A percentile compares a stretch with the other conserved stretches of the same genome.
Evolutionary conservation across 2,113 vertebrate species (phyloP).

Genomic region (Cynopterus brachyotis): DNA sequence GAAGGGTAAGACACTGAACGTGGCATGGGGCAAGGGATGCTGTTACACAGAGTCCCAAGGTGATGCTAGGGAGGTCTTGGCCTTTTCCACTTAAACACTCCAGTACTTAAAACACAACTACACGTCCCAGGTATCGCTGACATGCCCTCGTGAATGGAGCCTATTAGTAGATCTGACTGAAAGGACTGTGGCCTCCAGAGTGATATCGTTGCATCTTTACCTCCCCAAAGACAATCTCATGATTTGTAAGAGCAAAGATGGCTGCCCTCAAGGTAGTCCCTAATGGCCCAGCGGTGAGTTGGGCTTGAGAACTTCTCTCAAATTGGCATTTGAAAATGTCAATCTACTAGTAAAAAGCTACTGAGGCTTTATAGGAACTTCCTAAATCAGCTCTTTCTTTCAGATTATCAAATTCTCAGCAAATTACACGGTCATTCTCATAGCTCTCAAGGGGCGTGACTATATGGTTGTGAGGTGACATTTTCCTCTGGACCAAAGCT

Average conservation of each 20-base stretch:
- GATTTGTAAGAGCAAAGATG: neutral
- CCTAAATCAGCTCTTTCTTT: neutral
- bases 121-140: neutral
- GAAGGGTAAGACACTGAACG: neutral
- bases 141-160: neutral
- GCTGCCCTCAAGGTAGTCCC: neutral
- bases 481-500: neutral
- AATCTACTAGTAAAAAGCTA: neutral
- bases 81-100: neutral
- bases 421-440: neutral
- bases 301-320: neutral
- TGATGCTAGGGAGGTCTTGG: neutral
- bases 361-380: neutral
- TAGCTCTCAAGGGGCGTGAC: neutral
- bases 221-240: neutral
- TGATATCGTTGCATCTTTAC: neutral
- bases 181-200: neutral
- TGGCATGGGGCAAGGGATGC: no score
- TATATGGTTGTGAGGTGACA: neutral
- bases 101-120: neutral
- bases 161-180: neutral
- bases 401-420: neutral
- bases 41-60: neutral
- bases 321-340: neutral
- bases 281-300: neutral